Evolutionary conservation across 2,113 vertebrate genomes (phyloP), one percentile per base, ranked within the genome.

Genomic region (Tretioscincus oriximinensis): DNA sequence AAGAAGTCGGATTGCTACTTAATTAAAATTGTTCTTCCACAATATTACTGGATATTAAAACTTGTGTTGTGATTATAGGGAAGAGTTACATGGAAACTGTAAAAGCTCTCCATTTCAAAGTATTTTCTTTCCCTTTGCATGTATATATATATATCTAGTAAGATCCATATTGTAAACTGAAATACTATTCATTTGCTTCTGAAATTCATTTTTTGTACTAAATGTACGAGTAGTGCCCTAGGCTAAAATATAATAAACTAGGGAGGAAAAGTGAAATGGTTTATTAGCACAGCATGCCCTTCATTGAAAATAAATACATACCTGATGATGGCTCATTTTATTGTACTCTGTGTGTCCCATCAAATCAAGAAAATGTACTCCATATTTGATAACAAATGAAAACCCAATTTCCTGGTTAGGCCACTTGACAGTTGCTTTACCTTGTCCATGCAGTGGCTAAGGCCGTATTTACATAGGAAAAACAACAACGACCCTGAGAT

Each of bases 141-240:
- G 18, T n/a, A 73, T 49, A 64, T 3, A 84, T n/a, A 73, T 49
- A 64, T 3, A 84, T 85, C 88, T 85, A 41, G 82, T 75, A 77
- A 76, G n/a, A 24, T 80, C n/a, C 78, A 31, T 49, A 49, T 73
- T 75, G 60, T 80, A 63, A 47, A 10, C 60, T 51, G 77, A 47
- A 66, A 84, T 76, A 76, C 83, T 78, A n/a, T 76, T 12, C 47
- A 18, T 71, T 72, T 72, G 73, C 84, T 67, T 79, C 41, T 71
- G 73, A 68, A 5, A 12, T 1, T 77, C 65, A 79, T 85, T 58
- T 67, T 66, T 67, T 70, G 2, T 28, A 18, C 60, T 77, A 83
- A 64, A 58, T 28, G 5, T 1, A 45, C 72, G 76, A 69, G 20
- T 87, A 85, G 24, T 21, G 58, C 82, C 68, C 28, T 1, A 47